A percentile compares a stretch with the other conserved stretches of the same genome.
phyloP scores from a whole-genome alignment of 2,888 invertebrate species.

The Alloscopus bannaensis region DNA sequence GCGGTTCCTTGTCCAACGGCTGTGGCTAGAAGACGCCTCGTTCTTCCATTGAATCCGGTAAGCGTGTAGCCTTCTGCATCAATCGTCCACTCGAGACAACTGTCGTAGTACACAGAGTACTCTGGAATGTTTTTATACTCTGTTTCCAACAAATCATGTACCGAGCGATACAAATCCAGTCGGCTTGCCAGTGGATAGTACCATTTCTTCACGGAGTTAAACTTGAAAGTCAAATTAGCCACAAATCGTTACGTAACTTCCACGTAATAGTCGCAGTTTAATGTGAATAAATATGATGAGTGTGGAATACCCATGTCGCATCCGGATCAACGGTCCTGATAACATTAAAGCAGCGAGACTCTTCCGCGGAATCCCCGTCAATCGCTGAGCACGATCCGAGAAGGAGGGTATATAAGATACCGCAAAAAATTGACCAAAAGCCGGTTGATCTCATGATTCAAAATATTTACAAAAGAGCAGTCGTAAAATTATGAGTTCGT shows the following conservation, averaged over 20 bases:
- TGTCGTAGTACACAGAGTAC: constrained; percentile 41
- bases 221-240: constrained; percentile 2
- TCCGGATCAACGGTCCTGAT: constrained; percentile 35
- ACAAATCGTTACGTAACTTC: constrained; percentile 3
- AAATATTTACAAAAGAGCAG: too few species aligned
- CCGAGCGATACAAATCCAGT: constrained; percentile 33
- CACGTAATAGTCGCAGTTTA: not conserved
- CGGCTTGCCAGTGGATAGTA: constrained; percentile 53
- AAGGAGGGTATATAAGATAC: too few species aligned
- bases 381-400: constrained; percentile 7
- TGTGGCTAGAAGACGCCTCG: constrained; percentile 25
- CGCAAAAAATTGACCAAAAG: too few species aligned
- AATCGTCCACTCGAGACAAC: constrained; percentile 44
- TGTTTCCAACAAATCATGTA: constrained; percentile 22
- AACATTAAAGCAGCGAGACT: constrained; percentile 43
- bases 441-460: too few species aligned
- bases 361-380: constrained; percentile 29
- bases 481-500: too few species aligned
- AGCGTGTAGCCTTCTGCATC: constrained; percentile 28
- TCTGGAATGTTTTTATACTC: constrained; percentile 38
- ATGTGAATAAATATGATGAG: constrained; percentile 1
- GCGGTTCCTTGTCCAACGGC: constrained; percentile 28
- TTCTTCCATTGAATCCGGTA: constrained; percentile 36
- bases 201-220: constrained; percentile 34
- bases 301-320: constrained; percentile 33